Evolutionary conservation across 2,113 vertebrate species (phyloP).

Genomic region (Fregetta grallaria): DNA sequence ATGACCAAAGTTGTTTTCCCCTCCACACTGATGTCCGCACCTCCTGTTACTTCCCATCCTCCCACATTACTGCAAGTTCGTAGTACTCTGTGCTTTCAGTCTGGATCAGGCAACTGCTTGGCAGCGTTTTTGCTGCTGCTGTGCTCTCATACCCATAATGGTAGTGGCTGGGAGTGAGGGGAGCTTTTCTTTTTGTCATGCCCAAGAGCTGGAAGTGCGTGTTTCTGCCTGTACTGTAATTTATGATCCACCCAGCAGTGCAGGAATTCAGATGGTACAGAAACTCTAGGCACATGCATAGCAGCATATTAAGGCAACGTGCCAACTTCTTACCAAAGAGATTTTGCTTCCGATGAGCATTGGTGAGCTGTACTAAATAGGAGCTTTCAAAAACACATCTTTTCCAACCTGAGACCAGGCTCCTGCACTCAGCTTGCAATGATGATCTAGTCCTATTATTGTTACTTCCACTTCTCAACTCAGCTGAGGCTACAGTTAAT

Average conservation of each 20-base stretch:
- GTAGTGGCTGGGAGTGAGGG: neutral
- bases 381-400: neutral
- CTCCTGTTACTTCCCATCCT: neutral
- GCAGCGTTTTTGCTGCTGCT: neutral
- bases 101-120: neutral
- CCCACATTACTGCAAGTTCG: accelerated
- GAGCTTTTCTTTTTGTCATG: neutral
- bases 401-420: neutral
- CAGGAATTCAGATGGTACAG: neutral
- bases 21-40: accelerated
- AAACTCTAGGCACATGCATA: neutral
- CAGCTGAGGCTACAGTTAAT: neutral
- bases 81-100: neutral
- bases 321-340: neutral
- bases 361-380: neutral
- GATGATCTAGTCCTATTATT: neutral
- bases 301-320: neutral
- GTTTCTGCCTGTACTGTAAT: neutral
- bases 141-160: neutral
- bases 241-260: neutral
- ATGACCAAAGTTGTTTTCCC: neutral
- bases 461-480: neutral
- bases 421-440: neutral
- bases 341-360: neutral
- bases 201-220: neutral